Evolutionary conservation across 1,140 invertebrate genomes (phyloP).

Genomic region (Aphaenogaster ashmeadi): DNA sequence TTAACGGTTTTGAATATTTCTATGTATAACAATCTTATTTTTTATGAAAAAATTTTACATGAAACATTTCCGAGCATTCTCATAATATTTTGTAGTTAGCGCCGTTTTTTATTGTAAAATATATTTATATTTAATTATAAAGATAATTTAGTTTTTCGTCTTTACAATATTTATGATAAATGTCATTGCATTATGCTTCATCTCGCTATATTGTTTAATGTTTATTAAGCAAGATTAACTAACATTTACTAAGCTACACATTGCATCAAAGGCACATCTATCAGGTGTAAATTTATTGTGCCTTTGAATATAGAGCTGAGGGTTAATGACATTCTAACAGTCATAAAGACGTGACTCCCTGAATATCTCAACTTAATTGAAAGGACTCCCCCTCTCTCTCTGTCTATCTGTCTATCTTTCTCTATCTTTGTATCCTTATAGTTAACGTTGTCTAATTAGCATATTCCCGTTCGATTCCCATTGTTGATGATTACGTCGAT

Average conservation of each 20-base stretch:
- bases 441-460: slow-evolving; percentile 71
- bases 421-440: slow-evolving; percentile 27
- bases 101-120: neutral
- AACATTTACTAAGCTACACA: slow-evolving; percentile 21
- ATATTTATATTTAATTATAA: slow-evolving; percentile 21
- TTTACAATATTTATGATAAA: neutral
- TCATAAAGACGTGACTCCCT: neutral
- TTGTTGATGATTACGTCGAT: neutral
- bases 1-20: slow-evolving; percentile 8
- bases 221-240: neutral
- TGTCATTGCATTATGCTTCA: neutral
- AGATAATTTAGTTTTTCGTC: neutral
- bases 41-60: neutral
- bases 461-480: slow-evolving; percentile 67
- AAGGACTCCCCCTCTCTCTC: neutral
- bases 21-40: neutral
- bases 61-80: neutral
- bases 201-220: neutral
- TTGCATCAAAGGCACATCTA: neutral
- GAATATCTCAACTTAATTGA: neutral
- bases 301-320: neutral
- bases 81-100: neutral
- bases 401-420: neutral
- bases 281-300: slow-evolving; percentile 19
- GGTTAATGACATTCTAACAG: slow-evolving; percentile 14